Base-by-base conservation (phyloP, 2,888 invertebrate species). In the Didymodactylos carnosus region DNA sequence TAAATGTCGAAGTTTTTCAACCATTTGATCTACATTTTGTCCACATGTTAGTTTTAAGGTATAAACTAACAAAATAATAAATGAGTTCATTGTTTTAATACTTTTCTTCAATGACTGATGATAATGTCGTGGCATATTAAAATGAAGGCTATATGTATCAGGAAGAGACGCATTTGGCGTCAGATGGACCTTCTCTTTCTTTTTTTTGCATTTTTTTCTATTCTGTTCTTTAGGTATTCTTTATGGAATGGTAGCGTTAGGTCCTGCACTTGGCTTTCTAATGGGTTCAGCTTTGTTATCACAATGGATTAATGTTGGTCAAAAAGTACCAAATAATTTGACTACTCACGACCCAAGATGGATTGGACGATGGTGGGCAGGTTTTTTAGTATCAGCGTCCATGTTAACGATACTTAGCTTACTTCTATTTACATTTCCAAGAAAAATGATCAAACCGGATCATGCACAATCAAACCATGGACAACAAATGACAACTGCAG, bases 201-300 rank as follows among this genome's bases (percentile, higher is more conserved):
- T 19, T 69, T 39, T 29, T 35, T 35, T 19, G 7, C 14, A 35
- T 19, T 19, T 23, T 16, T 6, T 69, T n/a, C 7, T 69, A n/a
- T 69, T 40, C 10, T 25, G 11, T 8, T 27, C 39, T 27, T 5
- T 27, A 74, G 74, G 74, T 39, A 69, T 74, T 10, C 29, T 74
- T 6, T 74, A 74, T 25, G 74, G 74, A 41, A 35, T 71, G 16
- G 41, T 71, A 13, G 74, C 74, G n/a, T 39, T 74, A 19, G 74
- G 74, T 41, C 71, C 74, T 35, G 74, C 71, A 23, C 19, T 41
- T 19, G 74, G 74, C 2, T 74, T 51, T 71, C n/a, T 71, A 25
- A 41, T 71, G 35, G 74, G 71, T 40, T 62, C 43, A 25, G 29
- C 40, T 8, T 51, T 74, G 23, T 25, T 71, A 46, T 72, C 71